Base-by-base conservation (phyloP, 2,113 vertebrate genomes). In the Lampris incognitus region DNA sequence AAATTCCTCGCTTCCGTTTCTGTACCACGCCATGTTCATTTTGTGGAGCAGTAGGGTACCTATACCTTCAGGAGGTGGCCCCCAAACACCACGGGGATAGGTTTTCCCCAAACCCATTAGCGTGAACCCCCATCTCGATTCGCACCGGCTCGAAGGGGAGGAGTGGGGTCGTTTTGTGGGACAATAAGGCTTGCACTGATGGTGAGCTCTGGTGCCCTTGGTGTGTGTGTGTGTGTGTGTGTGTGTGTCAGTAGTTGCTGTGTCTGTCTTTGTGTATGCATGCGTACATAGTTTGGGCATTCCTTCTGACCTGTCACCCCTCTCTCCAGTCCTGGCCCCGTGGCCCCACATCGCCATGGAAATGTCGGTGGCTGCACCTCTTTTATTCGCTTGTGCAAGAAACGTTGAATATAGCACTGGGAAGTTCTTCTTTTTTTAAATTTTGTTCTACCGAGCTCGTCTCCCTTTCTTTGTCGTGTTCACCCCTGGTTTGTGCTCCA, bases 81-180 rank as follows among this genome's bases (percentile, higher is more conserved):
- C 56, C 39, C 50, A 51, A 46, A 41, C 55, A 74, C 66, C 68
- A 52, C 10, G 57, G 54, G 67, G 76, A 74, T 24, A 24, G 24
- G 59, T 2, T 59, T 66, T 81, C 62, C 44, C 41, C 48, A 40
- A 69, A 69, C 56, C 56, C 82, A 81, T 91, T 88, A 81, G 70
- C 69, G 81, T 84, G 90, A 89, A 91, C 66, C 91, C 24, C 85
- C 59, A 69, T 76, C 81, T 79, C 84, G 87, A 78, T 90, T 89
- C 92, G 40, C 70, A 50, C 46, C 13, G 75, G 71, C 79, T 84
- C 87, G 68, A 82, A 82, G 61, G 84, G 81, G 83, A 88, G 76
- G 76, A 85, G 79, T 63, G 42, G 10, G 24, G 66, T 57, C 0
- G 8, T 55, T 85, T 85, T 88, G 42, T 79, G 79, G 81, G 87